Conservation (phyloP, 2,113 vertebrate species). For the Lathamus discolor region DNA sequence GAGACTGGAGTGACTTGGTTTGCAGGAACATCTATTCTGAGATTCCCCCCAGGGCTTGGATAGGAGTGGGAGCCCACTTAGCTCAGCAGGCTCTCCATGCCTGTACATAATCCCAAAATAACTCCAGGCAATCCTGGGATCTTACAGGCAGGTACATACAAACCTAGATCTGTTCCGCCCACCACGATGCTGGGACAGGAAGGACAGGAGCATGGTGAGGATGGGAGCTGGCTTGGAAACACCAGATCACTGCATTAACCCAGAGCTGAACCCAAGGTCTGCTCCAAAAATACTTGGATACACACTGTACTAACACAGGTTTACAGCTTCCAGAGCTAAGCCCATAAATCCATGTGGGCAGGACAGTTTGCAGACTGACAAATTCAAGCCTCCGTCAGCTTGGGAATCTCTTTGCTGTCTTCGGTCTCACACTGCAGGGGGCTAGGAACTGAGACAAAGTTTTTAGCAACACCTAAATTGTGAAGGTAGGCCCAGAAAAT, state of each 20-base stretch:
- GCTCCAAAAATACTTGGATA: conserved; percentile 18
- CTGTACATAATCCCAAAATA: not conserved
- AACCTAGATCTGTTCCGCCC: not conserved
- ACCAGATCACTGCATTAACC: not conserved
- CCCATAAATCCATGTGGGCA: not conserved
- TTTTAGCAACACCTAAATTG: not conserved
- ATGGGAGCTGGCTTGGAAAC: not conserved
- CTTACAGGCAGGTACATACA: not conserved
- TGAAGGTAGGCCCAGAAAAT: not conserved
- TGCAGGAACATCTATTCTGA: not conserved
- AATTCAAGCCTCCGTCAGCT: not conserved
- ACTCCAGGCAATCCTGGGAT: not conserved
- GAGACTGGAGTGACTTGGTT: not conserved
- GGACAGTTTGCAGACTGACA: not conserved
- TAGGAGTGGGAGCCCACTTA: not conserved
- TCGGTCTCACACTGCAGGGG: not conserved
- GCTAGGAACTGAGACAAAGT: not conserved
- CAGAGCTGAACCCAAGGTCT: not conserved
- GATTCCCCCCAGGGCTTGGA: not conserved
- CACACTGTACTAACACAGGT: not conserved
- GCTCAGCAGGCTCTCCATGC: not conserved
- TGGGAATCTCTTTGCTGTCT: not conserved
- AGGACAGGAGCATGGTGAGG: not conserved
- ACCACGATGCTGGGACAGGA: not conserved
- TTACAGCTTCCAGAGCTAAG: not conserved